These are phyloP conservation scores for Pandemis corylana DNA, from an alignment of 2,888 invertebrate genomes.

Conservation along the genomic window DNA sequence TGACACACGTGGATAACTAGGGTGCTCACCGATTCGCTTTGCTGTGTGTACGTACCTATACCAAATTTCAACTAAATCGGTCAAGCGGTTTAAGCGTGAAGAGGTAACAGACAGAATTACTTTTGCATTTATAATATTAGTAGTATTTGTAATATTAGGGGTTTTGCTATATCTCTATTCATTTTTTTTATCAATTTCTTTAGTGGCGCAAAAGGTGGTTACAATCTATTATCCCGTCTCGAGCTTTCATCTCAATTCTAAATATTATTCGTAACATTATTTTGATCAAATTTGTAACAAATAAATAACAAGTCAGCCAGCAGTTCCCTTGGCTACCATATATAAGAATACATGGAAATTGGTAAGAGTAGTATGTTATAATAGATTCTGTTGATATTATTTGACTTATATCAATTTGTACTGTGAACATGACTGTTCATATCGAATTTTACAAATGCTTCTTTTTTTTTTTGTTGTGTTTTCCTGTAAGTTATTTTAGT, in stretches of 20 bases:
- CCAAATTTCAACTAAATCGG: not conserved
- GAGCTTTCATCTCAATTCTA: not conserved
- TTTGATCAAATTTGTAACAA: constrained; percentile 5
- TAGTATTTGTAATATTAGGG: too few species aligned
- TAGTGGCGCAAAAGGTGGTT: not conserved
- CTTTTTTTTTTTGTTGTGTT: constrained; percentile 8
- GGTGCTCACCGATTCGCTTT: too few species aligned
- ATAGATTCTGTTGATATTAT: constrained; percentile 9
- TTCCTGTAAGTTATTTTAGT: not conserved
- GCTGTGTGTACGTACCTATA: too few species aligned
- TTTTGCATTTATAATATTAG: too few species aligned
- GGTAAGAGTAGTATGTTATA: constrained; percentile 20
- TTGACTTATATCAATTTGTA: not conserved
- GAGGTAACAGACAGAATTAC: too few species aligned
- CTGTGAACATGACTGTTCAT: constrained; percentile 15
- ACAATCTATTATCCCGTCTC: not conserved
- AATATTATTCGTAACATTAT: constrained; percentile 6
- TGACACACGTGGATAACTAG: too few species aligned
- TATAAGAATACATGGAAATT: constrained; percentile 15
- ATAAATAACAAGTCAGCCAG: not conserved
- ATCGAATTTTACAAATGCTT: not conserved
- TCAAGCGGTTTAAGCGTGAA: too few species aligned
- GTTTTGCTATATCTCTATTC: not conserved
- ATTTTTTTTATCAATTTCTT: not conserved
- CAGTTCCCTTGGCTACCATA: constrained; percentile 24